phyloP scores from a whole-genome alignment of 2,888 invertebrate species.

The Drosophila anomalipes region DNA sequence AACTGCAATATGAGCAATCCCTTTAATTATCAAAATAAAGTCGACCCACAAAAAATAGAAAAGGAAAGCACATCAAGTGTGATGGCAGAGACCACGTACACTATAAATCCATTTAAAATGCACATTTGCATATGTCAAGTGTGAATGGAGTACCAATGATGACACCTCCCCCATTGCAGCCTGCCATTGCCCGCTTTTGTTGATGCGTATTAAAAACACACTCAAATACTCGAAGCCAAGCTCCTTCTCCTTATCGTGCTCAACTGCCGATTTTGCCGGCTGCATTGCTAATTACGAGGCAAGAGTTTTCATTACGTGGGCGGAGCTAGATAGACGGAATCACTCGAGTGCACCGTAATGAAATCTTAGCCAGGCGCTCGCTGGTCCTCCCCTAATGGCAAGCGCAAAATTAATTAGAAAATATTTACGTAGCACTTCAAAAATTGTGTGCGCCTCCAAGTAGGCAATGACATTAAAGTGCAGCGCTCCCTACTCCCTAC shows the following conservation, averaged over 20 bases:
- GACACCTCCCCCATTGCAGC: slow-evolving; percentile 34
- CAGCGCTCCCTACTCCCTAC: slow-evolving; percentile 8
- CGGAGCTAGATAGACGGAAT: slow-evolving; percentile 20
- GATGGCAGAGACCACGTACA: slow-evolving; percentile 46
- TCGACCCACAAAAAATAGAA: slow-evolving; percentile 39
- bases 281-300: slow-evolving; percentile 75
- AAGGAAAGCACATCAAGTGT: slow-evolving; percentile 26
- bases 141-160: slow-evolving; percentile 45
- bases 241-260: neutral
- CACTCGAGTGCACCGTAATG: slow-evolving; percentile 74
- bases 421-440: slow-evolving; percentile 80
- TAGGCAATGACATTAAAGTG: slow-evolving; percentile 56
- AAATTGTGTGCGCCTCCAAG: slow-evolving; percentile 55
- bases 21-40: slow-evolving; percentile 31
- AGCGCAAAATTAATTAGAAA: slow-evolving; percentile 80
- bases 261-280: slow-evolving; percentile 19
- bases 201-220: slow-evolving; percentile 64
- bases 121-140: slow-evolving; percentile 71
- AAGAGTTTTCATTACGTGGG: slow-evolving; percentile 60
- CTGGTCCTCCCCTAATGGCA: slow-evolving; percentile 49
- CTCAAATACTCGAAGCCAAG: slow-evolving; percentile 52
- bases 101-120: slow-evolving; percentile 56
- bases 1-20: neutral
- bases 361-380: slow-evolving; percentile 61
- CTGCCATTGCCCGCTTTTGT: slow-evolving; percentile 53